Percentiles rank a stretch among this genome's conserved stretches.
These are phyloP conservation scores for Steinernema feltiae DNA, from an alignment of 1,140 invertebrate genomes.

Conservation along the genomic window DNA sequence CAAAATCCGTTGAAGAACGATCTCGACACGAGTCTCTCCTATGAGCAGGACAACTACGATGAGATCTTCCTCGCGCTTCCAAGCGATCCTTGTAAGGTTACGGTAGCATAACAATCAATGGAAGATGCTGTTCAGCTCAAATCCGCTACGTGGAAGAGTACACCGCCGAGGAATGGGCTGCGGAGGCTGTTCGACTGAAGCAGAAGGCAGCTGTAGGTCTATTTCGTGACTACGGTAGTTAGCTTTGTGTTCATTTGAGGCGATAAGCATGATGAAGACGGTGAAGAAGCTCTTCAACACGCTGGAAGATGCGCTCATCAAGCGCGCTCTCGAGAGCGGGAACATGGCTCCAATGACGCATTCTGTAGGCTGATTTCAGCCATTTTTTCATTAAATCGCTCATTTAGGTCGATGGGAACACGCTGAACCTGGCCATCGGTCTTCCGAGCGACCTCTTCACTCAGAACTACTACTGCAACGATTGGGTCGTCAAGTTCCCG, in stretches of 20 bases:
- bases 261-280: not conserved
- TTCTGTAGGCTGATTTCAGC: too few relatives aligned
- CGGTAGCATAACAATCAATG: too few relatives aligned
- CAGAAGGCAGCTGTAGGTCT: not conserved
- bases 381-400: too few relatives aligned
- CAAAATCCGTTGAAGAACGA: not conserved
- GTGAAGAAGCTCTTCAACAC: not conserved
- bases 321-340: not conserved
- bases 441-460: constrained; percentile 2
- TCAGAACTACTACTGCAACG: constrained; percentile 11
- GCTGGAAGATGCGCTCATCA: not conserved
- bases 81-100: not conserved
- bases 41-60: not conserved
- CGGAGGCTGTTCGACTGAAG: not conserved
- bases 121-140: too few relatives aligned
- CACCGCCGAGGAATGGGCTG: not conserved
- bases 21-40: not conserved
- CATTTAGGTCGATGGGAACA: constrained; percentile 1
- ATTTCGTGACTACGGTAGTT: not conserved
- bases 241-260: not conserved
- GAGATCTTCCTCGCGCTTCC: not conserved
- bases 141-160: constrained; percentile 5
- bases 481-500: constrained; percentile 24
- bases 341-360: not conserved
- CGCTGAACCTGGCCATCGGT: not conserved